A percentile compares a stretch with the other conserved stretches of the same genome.
These are phyloP conservation scores for Phyllotis vaccarum DNA, from an alignment of 2,797 vertebrate genomes.

Conservation along the genomic window DNA sequence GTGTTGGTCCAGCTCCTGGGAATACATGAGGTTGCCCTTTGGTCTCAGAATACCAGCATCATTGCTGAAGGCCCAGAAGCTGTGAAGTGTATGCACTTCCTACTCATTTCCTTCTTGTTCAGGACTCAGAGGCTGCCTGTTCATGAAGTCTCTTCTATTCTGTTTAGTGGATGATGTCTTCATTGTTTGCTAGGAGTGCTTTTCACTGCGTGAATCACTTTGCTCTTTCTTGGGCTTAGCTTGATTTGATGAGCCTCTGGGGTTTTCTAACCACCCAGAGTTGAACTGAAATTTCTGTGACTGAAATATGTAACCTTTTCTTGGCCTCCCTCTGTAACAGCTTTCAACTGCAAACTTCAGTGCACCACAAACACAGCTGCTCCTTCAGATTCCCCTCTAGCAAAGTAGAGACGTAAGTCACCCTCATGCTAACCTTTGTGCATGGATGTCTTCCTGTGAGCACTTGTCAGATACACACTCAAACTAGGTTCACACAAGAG, in stretches of 20 bases:
- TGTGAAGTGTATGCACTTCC: rapidly evolving
- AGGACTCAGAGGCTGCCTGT: rapidly evolving
- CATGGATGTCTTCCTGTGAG: neutral
- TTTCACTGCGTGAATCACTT: neutral
- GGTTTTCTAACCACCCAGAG: neutral
- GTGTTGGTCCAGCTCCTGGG: neutral
- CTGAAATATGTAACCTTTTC: neutral
- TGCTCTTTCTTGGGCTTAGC: neutral
- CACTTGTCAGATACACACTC: rapidly evolving
- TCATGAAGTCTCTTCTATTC: neutral
- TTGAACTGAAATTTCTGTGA: neutral
- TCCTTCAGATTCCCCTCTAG: neutral
- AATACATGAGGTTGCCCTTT: neutral
- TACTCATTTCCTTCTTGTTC: rapidly evolving
- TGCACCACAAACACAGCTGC: neutral
- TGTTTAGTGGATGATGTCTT: neutral
- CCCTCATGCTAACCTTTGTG: too few relatives aligned
- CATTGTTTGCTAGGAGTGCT: neutral
- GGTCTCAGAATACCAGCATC: neutral
- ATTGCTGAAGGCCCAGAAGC: neutral
- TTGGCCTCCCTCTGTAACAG: neutral
- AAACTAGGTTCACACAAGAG: rapidly evolving
- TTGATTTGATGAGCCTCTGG: neutral
- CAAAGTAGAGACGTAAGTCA: rapidly evolving
- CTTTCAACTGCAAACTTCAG: neutral